Evolutionary conservation across 2,888 invertebrate genomes (phyloP).

Genomic region (Sinopyrophorus schimmeli): DNA sequence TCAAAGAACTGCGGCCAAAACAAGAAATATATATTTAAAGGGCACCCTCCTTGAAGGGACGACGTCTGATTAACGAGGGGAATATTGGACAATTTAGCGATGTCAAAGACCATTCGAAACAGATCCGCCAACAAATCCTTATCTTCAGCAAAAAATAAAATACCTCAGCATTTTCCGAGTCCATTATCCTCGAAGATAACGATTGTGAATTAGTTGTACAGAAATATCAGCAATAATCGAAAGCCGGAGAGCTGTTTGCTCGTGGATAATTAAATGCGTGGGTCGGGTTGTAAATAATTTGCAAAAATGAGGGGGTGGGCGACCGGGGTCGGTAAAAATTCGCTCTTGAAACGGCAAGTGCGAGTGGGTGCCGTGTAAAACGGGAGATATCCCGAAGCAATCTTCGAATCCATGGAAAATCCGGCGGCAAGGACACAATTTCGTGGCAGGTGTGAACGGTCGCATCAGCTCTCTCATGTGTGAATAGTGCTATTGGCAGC

Average conservation of each 20-base stretch:
- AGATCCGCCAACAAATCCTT: constrained; percentile 28
- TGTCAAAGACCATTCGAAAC: constrained; percentile 30
- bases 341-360: constrained; percentile 11
- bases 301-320: too few relatives aligned
- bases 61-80: constrained; percentile 31
- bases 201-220: constrained; percentile 22
- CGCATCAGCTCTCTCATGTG: constrained; percentile 47
- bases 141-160: constrained; percentile 31
- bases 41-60: constrained; percentile 24
- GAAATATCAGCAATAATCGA: too few relatives aligned
- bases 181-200: constrained; percentile 22
- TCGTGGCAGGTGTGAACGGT: constrained; percentile 46
- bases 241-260: too few relatives aligned
- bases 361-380: constrained; percentile 15
- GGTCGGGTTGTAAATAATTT: too few relatives aligned
- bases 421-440: constrained; percentile 24
- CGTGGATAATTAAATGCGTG: too few relatives aligned
- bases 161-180: constrained; percentile 25
- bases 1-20: too few relatives aligned
- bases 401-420: constrained; percentile 23
- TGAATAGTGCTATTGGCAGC: constrained; percentile 49
- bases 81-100: constrained; percentile 31
- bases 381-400: constrained; percentile 18
- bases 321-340: too few relatives aligned
- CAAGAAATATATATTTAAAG: too few relatives aligned